Conservation (phyloP, 2,113 vertebrate species). For the Sander lucioperca region DNA sequence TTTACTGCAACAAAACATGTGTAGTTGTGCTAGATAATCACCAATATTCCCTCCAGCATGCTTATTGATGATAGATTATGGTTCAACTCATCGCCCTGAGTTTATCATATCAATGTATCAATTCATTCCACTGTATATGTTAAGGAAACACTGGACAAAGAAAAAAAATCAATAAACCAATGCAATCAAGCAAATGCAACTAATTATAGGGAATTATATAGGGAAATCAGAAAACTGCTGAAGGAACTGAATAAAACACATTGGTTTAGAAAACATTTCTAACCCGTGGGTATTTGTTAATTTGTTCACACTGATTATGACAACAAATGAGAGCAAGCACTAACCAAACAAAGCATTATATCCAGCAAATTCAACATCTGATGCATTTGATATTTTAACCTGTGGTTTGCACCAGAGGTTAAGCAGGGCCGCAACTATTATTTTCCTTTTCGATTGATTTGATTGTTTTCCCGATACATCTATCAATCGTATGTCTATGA, state of each 20-base stretch:
- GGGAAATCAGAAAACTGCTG: slow-evolving; percentile 16
- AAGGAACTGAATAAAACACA: slow-evolving; percentile 14
- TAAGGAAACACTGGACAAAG: slow-evolving; percentile 10
- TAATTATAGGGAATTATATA: slow-evolving; percentile 35
- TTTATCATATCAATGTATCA: not conserved
- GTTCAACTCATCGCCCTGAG: slow-evolving; percentile 5
- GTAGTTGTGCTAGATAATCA: slow-evolving; percentile 11
- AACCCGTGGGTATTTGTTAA: slow-evolving; percentile 1
- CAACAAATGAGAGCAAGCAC: not conserved
- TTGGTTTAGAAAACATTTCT: slow-evolving; percentile 13
- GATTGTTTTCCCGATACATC: not conserved
- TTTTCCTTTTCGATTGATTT: not conserved
- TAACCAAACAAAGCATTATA: not conserved
- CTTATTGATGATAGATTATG: slow-evolving; percentile 5
- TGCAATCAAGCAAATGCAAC: slow-evolving; percentile 43
- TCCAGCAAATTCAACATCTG: not conserved
- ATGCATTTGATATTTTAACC: not conserved
- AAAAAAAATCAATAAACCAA: slow-evolving; percentile 26
- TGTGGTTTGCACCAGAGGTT: not conserved
- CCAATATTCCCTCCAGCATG: not conserved
- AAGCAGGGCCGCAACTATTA: not conserved
- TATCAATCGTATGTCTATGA: not conserved
- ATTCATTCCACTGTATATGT: slow-evolving; percentile 4
- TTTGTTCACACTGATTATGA: slow-evolving; percentile 40
- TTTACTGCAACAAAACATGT: not conserved